Conservation (phyloP, 2,113 vertebrate genomes). For the Eleginops maclovinus region DNA sequence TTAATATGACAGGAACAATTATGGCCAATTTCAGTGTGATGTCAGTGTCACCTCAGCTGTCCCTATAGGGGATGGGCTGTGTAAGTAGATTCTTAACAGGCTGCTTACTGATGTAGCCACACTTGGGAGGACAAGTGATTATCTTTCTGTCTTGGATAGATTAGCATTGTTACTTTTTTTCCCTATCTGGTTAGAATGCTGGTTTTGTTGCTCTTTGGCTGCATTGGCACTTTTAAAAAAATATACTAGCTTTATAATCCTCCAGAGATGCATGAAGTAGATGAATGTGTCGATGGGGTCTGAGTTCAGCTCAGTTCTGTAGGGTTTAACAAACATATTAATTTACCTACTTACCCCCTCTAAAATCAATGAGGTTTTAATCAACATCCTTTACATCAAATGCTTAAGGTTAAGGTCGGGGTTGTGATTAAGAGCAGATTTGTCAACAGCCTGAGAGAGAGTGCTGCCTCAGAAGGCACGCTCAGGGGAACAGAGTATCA, state of each 20-base stretch:
- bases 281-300: neutral
- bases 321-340: neutral
- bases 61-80: neutral
- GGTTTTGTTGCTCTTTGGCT: neutral
- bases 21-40: conserved; percentile 8
- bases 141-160: neutral
- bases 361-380: neutral
- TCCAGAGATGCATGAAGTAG: neutral
- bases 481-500: neutral
- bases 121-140: neutral
- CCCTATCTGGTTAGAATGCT: neutral
- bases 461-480: neutral
- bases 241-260: neutral
- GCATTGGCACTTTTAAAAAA: neutral
- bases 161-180: neutral
- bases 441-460: neutral
- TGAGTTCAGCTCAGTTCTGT: neutral
- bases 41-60: neutral
- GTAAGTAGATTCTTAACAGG: neutral
- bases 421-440: neutral
- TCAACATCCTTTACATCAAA: neutral
- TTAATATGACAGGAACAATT: conserved; percentile 35
- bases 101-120: neutral
- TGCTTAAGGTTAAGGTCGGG: neutral
- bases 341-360: neutral